Conservation (phyloP, 53 echinoderm and acorn worm genomes). For the Stichopus horrens region DNA sequence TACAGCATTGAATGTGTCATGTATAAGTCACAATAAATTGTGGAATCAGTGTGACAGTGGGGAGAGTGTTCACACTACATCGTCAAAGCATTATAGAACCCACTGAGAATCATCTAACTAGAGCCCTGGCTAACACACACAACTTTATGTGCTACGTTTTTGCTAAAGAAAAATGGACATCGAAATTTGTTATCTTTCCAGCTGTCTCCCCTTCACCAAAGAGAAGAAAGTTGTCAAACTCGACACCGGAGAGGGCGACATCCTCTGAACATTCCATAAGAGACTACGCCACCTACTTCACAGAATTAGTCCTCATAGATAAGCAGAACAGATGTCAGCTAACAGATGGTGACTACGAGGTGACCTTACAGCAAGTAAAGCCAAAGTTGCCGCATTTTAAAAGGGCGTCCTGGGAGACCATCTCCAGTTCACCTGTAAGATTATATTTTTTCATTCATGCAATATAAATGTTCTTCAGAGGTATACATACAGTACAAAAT, state of each 20-base stretch:
- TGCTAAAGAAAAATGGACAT: background rate
- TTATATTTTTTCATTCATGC: background rate
- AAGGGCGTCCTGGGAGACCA: constrained; percentile 95
- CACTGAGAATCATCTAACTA: too few relatives aligned
- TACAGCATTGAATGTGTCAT: too few relatives aligned
- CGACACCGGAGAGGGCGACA: constrained; percentile 30
- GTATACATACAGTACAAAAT: too few relatives aligned
- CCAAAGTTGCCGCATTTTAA: constrained; percentile 64
- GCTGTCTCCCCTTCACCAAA: constrained; percentile 42
- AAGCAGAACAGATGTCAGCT: constrained; percentile 86
- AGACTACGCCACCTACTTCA: constrained; percentile 56
- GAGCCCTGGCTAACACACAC: too few relatives aligned
- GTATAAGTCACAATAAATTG: too few relatives aligned
- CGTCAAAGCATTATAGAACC: too few relatives aligned
- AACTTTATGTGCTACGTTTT: too few relatives aligned
- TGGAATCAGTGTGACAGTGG: too few relatives aligned
- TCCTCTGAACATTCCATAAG: constrained; percentile 4
- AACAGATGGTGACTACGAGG: constrained; percentile 88
- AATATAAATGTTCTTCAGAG: too few relatives aligned
- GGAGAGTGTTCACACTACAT: too few relatives aligned
- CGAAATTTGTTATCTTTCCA: background rate
- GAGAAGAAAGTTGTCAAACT: constrained; percentile 42
- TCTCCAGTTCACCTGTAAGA: constrained; percentile 74
- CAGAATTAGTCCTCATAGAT: constrained; percentile 86
- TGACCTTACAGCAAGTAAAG: constrained; percentile 85